These are phyloP conservation scores for Ophioderma brevispina DNA, from an alignment of 35 echinoderm and acorn worm genomes.

Conservation along the genomic window DNA sequence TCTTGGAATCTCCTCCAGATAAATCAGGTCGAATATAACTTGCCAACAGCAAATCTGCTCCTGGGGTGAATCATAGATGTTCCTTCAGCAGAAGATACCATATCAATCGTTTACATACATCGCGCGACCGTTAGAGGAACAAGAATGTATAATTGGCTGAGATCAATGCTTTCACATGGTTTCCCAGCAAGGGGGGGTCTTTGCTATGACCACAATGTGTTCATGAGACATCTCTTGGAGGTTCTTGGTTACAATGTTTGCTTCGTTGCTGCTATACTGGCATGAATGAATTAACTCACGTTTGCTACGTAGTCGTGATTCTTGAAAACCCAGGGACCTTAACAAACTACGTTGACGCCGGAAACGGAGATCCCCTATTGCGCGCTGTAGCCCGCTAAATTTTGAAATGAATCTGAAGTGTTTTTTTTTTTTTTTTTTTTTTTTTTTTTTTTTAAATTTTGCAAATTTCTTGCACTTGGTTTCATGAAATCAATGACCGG, in stretches of 20 bases:
- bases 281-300: neutral
- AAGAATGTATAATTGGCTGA: neutral
- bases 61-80: neutral
- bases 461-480: neutral
- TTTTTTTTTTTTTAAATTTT: conserved; percentile 21
- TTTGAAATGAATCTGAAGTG: conserved; percentile 32
- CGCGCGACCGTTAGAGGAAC: neutral
- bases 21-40: neutral
- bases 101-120: conserved; percentile 27
- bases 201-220: conserved; percentile 17
- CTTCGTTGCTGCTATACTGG: neutral
- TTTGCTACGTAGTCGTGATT: neutral
- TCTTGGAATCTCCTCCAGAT: neutral
- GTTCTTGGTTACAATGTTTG: conserved; percentile 11
- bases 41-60: neutral
- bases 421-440: neutral
- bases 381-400: conserved; percentile 11
- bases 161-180: conserved; percentile 12
- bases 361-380: conserved; percentile 9
- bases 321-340: conserved; percentile 8
- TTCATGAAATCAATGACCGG: neutral
- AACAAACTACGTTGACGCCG: conserved; percentile 28
- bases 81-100: neutral
- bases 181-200: conserved; percentile 6
- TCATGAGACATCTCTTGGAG: conserved; percentile 31